These are phyloP conservation scores for Nephila pilipes DNA, from an alignment of 1,140 invertebrate genomes.

Conservation along the genomic window DNA sequence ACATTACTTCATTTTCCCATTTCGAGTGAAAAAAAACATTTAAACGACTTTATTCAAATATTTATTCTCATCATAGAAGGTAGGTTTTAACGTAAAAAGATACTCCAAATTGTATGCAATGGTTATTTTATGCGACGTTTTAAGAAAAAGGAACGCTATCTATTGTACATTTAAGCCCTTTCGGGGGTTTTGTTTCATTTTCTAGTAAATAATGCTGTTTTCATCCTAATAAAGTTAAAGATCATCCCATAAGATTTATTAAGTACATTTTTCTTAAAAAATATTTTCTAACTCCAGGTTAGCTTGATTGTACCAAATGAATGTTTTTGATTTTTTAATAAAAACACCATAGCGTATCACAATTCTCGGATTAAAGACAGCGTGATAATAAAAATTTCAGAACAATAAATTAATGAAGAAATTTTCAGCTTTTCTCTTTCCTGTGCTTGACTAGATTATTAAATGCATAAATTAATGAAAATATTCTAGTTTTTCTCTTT, in stretches of 20 bases:
- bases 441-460: too few species aligned
- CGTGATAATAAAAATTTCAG: too few species aligned
- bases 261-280: too few species aligned
- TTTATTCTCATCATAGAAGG: neutral
- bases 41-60: constrained; percentile 23
- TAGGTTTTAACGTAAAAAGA: neutral
- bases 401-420: too few species aligned
- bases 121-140: neutral
- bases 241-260: neutral
- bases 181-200: neutral
- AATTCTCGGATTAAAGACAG: too few species aligned
- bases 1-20: neutral
- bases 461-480: too few species aligned
- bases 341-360: too few species aligned
- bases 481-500: too few species aligned
- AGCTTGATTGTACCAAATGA: too few species aligned
- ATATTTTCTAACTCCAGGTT: too few species aligned
- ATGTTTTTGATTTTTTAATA: too few species aligned
- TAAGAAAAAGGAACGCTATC: neutral
- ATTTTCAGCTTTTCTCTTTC: too few species aligned
- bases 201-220: neutral
- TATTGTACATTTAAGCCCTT: neutral
- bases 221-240: neutral
- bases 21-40: neutral
- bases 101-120: neutral